Evolutionary conservation across 2,113 vertebrate genomes (phyloP).

Genomic region (Nematolebias whitei): DNA sequence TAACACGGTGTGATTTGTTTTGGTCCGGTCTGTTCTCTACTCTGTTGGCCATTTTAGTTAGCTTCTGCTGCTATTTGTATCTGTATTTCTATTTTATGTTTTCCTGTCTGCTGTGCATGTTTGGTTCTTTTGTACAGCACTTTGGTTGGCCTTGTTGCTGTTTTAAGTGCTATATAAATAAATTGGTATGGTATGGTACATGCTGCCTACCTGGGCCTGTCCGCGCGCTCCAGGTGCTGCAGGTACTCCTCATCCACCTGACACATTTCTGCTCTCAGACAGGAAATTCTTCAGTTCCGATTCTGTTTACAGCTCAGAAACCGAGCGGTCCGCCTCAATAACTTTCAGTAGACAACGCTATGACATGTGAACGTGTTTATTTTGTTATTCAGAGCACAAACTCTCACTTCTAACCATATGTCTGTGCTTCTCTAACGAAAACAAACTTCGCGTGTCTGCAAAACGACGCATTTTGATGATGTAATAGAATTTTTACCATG

Average conservation of each 20-base stretch:
- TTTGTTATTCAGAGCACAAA: not conserved
- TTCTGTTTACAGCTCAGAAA: not conserved
- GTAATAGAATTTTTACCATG: too few relatives aligned
- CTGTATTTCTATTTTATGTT: too few relatives aligned
- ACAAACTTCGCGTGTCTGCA: not conserved
- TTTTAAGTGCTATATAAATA: too few relatives aligned
- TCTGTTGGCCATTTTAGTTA: too few relatives aligned
- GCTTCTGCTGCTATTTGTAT: too few relatives aligned
- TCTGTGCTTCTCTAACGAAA: not conserved
- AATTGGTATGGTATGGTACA: too few relatives aligned
- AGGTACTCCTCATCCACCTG: constrained; percentile 76
- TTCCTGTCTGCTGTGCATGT: too few relatives aligned
- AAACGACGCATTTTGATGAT: not conserved
- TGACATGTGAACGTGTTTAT: not conserved
- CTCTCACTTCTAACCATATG: too few relatives aligned
- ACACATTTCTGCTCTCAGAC: constrained; percentile 66
- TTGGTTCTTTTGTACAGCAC: too few relatives aligned
- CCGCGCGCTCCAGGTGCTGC: constrained; percentile 31
- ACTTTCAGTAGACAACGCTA: not conserved
- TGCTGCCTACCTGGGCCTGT: constrained; percentile 44
- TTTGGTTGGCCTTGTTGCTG: too few relatives aligned
- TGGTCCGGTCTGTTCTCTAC: too few relatives aligned
- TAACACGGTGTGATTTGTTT: too few relatives aligned
- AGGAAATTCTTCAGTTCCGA: not conserved
- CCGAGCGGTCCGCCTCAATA: not conserved